Evolutionary conservation across 2,113 vertebrate species (phyloP).

Genomic region (Prinia subflava): DNA sequence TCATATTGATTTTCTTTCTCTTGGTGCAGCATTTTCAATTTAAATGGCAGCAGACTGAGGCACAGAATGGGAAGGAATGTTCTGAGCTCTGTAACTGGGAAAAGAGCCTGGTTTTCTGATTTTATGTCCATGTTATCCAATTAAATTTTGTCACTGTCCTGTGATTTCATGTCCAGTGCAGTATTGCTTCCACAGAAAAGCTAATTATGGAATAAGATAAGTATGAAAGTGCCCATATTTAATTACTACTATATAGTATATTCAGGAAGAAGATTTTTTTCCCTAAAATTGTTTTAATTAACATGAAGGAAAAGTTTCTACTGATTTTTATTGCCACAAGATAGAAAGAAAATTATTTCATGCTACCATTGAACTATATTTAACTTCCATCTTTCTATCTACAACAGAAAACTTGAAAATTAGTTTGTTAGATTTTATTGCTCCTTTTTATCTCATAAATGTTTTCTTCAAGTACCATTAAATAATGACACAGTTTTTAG

Average conservation of each 20-base stretch:
- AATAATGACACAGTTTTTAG: neutral
- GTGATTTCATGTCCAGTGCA: slow-evolving; percentile 33
- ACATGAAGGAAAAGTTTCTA: slow-evolving; percentile 34
- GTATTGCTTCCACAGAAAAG: slow-evolving; percentile 20
- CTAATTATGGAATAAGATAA: slow-evolving; percentile 37
- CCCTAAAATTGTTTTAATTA: slow-evolving; percentile 43
- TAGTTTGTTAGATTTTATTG: slow-evolving; percentile 21
- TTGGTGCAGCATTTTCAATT: slow-evolving; percentile 11
- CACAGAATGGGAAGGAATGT: neutral
- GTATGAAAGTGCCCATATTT: slow-evolving; percentile 16
- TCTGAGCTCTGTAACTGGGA: slow-evolving; percentile 27
- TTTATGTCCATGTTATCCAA: neutral
- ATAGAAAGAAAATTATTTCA: slow-evolving; percentile 29
- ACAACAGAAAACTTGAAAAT: slow-evolving; percentile 34
- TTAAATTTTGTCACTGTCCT: slow-evolving; percentile 51
- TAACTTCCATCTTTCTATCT: slow-evolving; percentile 6
- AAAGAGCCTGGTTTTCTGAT: slow-evolving; percentile 50
- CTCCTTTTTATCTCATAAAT: slow-evolving; percentile 16
- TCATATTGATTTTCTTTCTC: slow-evolving; percentile 45
- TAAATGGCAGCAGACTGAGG: slow-evolving; percentile 28
- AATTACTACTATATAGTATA: slow-evolving; percentile 34
- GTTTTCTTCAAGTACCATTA: slow-evolving; percentile 32
- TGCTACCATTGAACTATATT: neutral
- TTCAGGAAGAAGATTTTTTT: neutral
- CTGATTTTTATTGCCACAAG: slow-evolving; percentile 31